These are phyloP conservation scores for Boloria euphrosyne DNA, from an alignment of 2,888 invertebrate species.

Conservation along the genomic window DNA sequence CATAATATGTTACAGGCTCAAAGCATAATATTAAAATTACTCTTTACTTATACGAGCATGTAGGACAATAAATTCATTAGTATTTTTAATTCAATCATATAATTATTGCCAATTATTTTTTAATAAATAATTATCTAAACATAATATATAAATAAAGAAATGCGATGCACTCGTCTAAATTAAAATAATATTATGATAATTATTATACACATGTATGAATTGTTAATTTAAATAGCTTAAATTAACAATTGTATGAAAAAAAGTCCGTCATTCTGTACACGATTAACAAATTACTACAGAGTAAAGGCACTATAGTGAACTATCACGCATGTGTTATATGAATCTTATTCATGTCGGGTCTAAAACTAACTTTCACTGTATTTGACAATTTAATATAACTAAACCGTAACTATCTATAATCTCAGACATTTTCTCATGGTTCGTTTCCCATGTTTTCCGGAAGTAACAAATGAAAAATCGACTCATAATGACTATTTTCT, in stretches of 20 bases:
- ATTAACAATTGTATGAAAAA: slow-evolving; percentile 31
- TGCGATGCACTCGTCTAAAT: too few relatives aligned
- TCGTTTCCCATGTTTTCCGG: slow-evolving; percentile 30
- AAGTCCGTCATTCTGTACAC: slow-evolving; percentile 29
- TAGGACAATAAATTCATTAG: too few relatives aligned
- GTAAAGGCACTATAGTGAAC: slow-evolving; percentile 27
- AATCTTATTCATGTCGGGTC: slow-evolving; percentile 37
- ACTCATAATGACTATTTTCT: neutral
- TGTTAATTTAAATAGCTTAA: slow-evolving; percentile 15
- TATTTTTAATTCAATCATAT: too few relatives aligned
- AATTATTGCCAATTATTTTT: too few relatives aligned
- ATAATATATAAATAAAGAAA: too few relatives aligned
- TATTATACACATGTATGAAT: too few relatives aligned
- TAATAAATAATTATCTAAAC: too few relatives aligned
- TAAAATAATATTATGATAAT: too few relatives aligned
- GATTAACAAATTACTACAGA: slow-evolving; percentile 36
- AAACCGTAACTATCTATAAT: slow-evolving; percentile 26
- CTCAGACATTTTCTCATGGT: slow-evolving; percentile 28
- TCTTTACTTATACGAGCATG: too few relatives aligned
- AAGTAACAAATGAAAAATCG: slow-evolving; percentile 8
- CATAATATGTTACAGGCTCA: neutral
- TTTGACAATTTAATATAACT: slow-evolving; percentile 33
- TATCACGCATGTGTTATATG: slow-evolving; percentile 43
- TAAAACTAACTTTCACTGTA: slow-evolving; percentile 49
- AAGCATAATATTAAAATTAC: too few relatives aligned